Conservation (phyloP, 2,113 vertebrate genomes). For the Poeciliopsis occidentalis region DNA sequence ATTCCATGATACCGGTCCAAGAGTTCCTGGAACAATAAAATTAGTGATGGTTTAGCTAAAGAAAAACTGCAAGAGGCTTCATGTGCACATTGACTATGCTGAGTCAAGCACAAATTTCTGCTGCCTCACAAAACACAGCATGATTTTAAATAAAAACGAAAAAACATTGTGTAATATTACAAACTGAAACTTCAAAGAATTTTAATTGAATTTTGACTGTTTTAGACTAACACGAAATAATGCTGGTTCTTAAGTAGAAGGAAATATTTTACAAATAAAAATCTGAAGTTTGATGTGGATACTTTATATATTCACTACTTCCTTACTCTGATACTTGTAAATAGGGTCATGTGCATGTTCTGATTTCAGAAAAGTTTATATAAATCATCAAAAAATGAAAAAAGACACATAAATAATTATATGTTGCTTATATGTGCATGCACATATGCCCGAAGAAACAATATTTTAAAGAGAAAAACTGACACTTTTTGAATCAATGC, state of each 20-base stretch:
- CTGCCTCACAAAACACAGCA: not conserved
- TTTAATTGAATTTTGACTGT: not conserved
- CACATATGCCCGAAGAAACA: too few relatives aligned
- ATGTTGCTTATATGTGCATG: too few relatives aligned
- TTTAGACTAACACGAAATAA: not conserved
- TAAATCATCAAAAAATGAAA: too few relatives aligned
- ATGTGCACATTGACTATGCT: not conserved
- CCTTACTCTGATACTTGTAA: too few relatives aligned
- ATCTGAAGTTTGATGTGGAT: not conserved
- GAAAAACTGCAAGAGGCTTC: not conserved
- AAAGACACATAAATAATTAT: not conserved
- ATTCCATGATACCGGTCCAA: not conserved
- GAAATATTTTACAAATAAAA: not conserved
- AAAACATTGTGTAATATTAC: not conserved
- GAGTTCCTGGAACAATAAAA: not conserved
- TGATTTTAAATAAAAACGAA: not conserved
- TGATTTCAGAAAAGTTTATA: too few relatives aligned
- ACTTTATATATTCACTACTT: not conserved
- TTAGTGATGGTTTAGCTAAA: not conserved
- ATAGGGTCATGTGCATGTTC: too few relatives aligned
- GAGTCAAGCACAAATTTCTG: not conserved
- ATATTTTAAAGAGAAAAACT: too few relatives aligned
- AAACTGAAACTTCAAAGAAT: not conserved
- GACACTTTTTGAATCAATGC: too few relatives aligned
- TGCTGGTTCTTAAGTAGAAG: not conserved